Conservation (phyloP, 1,140 invertebrate species). For the Platyura marginata region DNA sequence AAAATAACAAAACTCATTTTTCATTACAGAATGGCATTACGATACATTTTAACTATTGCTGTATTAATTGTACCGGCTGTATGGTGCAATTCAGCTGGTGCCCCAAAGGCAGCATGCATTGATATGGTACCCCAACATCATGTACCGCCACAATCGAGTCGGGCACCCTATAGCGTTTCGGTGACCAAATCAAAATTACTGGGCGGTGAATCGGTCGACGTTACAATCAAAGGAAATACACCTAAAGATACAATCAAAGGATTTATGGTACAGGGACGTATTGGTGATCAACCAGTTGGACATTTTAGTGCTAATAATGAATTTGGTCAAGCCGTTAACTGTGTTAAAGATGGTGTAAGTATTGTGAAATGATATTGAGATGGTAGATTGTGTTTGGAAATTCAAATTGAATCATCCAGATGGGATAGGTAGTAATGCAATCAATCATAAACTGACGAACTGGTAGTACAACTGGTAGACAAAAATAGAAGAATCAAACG, state of each 20-base stretch:
- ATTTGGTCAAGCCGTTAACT: slow-evolving; percentile 25
- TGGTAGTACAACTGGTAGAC: no score
- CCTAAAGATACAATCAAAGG: slow-evolving; percentile 28
- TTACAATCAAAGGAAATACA: slow-evolving; percentile 25
- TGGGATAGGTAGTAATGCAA: no score
- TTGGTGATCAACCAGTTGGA: slow-evolving; percentile 25
- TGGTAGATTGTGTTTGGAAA: no score
- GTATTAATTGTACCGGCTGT: no score
- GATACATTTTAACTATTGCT: no score
- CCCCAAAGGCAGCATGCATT: slow-evolving; percentile 26
- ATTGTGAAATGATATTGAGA: no score
- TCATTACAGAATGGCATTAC: no score
- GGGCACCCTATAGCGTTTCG: slow-evolving; percentile 27
- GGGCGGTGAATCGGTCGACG: slow-evolving; percentile 12
- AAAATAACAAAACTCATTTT: no score
- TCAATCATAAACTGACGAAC: no score
- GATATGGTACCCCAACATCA: slow-evolving; percentile 31
- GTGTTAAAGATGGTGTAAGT: slow-evolving; percentile 26
- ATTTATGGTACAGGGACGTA: slow-evolving; percentile 30
- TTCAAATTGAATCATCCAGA: no score
- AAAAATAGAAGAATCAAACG: no score
- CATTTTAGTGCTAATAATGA: slow-evolving; percentile 23
- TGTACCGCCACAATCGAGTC: slow-evolving; percentile 19
- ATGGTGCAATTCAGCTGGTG: slow-evolving; percentile 25
- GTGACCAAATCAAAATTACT: slow-evolving; percentile 24